phyloP scores from a whole-genome alignment of 2,888 invertebrate species.

The Drosophila parthenogenetica region DNA sequence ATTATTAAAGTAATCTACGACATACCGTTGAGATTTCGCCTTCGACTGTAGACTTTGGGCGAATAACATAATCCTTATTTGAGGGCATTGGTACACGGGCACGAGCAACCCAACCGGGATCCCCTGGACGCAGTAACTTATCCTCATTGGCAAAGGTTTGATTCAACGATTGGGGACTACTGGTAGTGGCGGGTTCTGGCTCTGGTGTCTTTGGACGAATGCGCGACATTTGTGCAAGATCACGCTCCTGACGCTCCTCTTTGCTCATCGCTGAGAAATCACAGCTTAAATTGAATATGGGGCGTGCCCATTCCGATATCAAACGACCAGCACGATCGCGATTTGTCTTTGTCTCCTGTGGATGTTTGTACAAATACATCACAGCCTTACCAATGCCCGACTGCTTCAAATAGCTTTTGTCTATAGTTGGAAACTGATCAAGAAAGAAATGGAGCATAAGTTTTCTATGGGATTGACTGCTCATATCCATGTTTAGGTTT shows the following conservation, averaged over 20 bases:
- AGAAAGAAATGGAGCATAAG: background rate
- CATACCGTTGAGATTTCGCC: slow-evolving; percentile 92
- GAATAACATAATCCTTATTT: slow-evolving; percentile 97
- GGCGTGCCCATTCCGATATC: slow-evolving; percentile 98
- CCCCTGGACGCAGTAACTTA: slow-evolving; percentile 94
- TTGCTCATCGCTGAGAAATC: slow-evolving; percentile 96
- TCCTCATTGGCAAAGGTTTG: slow-evolving; percentile 88
- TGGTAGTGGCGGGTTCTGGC: slow-evolving; percentile 84
- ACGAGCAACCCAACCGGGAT: slow-evolving; percentile 97
- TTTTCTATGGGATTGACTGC: background rate
- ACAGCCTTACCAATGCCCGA: slow-evolving; percentile 99
- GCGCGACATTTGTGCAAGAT: slow-evolving; percentile 92
- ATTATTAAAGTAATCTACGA: background rate
- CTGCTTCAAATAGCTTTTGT: slow-evolving; percentile 95
- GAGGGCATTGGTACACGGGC: slow-evolving; percentile 98
- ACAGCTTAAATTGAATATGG: slow-evolving; percentile 97
- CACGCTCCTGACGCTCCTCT: slow-evolving; percentile 97
- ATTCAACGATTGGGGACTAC: slow-evolving; percentile 86
- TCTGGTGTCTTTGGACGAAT: slow-evolving; percentile 83
- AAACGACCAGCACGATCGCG: slow-evolving; percentile 95
- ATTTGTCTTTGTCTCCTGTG: slow-evolving; percentile 97
- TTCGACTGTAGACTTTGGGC: slow-evolving; percentile 96
- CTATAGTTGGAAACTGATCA: slow-evolving; percentile 91
- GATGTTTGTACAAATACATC: slow-evolving; percentile 99
- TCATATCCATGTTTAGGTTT: background rate